Base-by-base conservation (phyloP, 92 coral and sea anemone genomes). In the Actinostola sp. region DNA sequence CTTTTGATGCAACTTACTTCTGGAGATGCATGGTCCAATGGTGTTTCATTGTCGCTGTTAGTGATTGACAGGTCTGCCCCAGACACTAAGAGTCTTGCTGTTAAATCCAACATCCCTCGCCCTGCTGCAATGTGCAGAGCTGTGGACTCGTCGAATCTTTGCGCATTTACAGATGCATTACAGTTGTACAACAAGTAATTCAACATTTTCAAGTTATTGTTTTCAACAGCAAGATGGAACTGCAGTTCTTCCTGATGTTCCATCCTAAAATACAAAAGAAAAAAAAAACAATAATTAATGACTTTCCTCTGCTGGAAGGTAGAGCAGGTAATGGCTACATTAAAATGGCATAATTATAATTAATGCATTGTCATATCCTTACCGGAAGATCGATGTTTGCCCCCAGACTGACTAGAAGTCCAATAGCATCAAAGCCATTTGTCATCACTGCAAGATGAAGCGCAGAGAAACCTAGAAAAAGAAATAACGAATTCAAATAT, bases 51-150 rank as follows among this genome's bases (percentile, higher is more conserved):
- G 60, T 92, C 91, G 16, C 70, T 75, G 77, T 88, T 95, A 7
- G 60, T 48, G 15, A 77, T 34, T 24, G 78, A 61, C 39, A 87
- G 89, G 49, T 86, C 92, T 26, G 96, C 97, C 34, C 99, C 99
- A 6, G 88, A 89, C 35, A 97, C 99, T 0, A 95, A 67, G 25
- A 95, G 81, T 53, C 88, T 44, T 8, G 86, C 99, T 13, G 78
- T 77, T 25, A 92, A 79, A 23, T 88, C 36, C 31, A 82, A 67
- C 66, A 95, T 70, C 11, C 92, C 96, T 21, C 91, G 84, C 15
- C 99, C 99, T 21, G 99, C 97, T 8, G 99, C 99, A 57, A 86
- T 63, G 57, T 95, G 99, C 26, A 95, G 72, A 9, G 99, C 90
- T 0, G 99, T 92, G 70, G 84, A 61, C n/a, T 84, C 96, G 32